These are phyloP conservation scores for Mobula hypostoma DNA, from an alignment of 2,113 vertebrate species.

Conservation along the genomic window DNA sequence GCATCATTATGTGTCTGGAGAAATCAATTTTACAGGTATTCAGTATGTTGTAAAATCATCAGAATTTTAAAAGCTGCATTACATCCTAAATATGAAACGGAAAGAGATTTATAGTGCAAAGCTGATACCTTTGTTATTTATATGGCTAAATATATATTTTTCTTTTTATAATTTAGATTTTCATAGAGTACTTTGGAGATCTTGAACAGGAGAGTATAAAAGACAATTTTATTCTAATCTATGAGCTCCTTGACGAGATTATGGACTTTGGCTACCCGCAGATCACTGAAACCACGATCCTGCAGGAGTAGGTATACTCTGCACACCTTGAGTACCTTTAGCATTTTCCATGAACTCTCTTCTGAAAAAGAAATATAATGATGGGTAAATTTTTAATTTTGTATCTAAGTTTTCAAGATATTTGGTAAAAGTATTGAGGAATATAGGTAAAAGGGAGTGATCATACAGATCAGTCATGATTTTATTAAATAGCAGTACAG, in stretches of 20 bases:
- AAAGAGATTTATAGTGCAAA: not conserved
- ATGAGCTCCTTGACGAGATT: constrained; percentile 33
- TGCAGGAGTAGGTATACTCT: constrained; percentile 26
- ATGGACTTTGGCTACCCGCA: constrained; percentile 32
- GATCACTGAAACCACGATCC: constrained; percentile 24
- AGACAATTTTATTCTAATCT: constrained; percentile 35
- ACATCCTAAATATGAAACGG: not conserved
- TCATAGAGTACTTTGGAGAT: constrained; percentile 34
- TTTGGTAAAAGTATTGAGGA: too few relatives aligned
- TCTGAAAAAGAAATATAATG: too few relatives aligned
- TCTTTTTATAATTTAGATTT: constrained; percentile 29
- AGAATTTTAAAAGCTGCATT: not conserved
- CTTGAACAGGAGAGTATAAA: constrained; percentile 27
- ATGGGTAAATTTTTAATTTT: too few relatives aligned
- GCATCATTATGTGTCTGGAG: not conserved
- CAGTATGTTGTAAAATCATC: not conserved
- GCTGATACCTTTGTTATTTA: not conserved
- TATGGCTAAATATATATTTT: not conserved
- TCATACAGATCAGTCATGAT: too few relatives aligned
- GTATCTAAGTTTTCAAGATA: too few relatives aligned
- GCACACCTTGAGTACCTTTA: not conserved
- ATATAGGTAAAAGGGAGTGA: too few relatives aligned
- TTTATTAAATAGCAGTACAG: too few relatives aligned
- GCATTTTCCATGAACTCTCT: too few relatives aligned
- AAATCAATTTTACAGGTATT: not conserved